Base-by-base conservation (phyloP, 2,888 invertebrate species). In the Ophion ventricosus region DNA sequence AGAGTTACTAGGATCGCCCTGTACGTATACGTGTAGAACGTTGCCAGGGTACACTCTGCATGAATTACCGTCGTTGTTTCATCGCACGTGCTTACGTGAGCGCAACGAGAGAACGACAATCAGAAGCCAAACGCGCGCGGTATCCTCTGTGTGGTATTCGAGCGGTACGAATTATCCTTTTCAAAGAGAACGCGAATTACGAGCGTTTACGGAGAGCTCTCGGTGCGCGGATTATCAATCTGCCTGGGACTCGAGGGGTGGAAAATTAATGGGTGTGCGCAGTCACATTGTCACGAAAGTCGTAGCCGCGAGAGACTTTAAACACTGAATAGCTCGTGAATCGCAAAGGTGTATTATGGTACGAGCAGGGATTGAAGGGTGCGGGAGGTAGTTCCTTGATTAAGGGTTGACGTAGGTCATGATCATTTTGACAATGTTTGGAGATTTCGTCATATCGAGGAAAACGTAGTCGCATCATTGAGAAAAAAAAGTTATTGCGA, bases 161-260 rank as follows among this genome's bases (percentile, higher is more conserved):
- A 64, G 69, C 78, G 72, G 80, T 82, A 88, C 86, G 90, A 89
- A 90, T 90, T 90, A 89, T 86, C 88, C 86, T 89, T 89, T 90
- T 89, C 88, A 88, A 87, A 82, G 85, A 80, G 87, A 61, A 59
- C 74, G 89, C 86, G 87, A 85, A 89, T 89, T 85, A 88, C 87
- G 57, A 84, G 87, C 87, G 88, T 90, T 90, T 89, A 87, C 87
- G 85, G 66, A 57, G 59, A 73, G 43, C 25, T n/a, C 59, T 29
- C 59, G 57, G 79, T 77, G 70, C 73, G 81, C 63, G 83, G 82
- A 77, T 86, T 89, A 89, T 90, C 88, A 88, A 89, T 89, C 88
- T 89, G 74, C 81, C 7, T 17, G 14, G 64, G 64, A 66, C 40
- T n/a, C 17, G 20, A 35, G 54, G 67, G 61, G 59, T 73, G 56